Percentiles rank a stretch among this genome's conserved stretches.
Conservation (phyloP, 1,140 invertebrate species). For the Latrodectus geometricus region DNA sequence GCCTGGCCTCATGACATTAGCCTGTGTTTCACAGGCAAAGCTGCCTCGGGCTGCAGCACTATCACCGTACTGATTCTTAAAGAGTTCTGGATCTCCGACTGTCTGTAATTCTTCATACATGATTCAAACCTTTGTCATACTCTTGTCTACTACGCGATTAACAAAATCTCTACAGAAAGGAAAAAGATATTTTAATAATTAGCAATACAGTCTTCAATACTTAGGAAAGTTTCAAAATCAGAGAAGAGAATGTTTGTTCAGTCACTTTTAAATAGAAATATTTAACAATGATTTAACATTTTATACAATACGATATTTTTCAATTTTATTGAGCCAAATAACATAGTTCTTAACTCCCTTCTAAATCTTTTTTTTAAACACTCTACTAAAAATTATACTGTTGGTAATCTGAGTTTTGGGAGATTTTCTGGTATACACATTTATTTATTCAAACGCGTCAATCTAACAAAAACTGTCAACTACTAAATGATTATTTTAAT, state of each 20-base stretch:
- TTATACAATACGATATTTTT: too few species aligned
- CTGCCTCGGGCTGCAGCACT: conserved; percentile 66
- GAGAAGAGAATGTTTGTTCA: too few species aligned
- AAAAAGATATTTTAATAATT: not conserved
- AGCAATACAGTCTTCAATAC: not conserved
- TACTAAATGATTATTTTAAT: too few species aligned
- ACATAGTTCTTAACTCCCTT: too few species aligned
- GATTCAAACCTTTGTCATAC: conserved; percentile 62
- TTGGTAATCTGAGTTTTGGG: too few species aligned
- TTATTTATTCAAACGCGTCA: too few species aligned
- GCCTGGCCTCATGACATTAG: conserved; percentile 69
- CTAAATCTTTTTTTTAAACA: too few species aligned
- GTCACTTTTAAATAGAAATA: not conserved
- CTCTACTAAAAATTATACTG: too few species aligned
- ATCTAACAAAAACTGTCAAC: too few species aligned
- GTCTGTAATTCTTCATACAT: conserved; percentile 66
- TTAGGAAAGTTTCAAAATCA: not conserved
- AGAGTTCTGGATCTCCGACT: conserved; percentile 64
- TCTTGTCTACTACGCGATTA: conserved; percentile 63
- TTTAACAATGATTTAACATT: not conserved
- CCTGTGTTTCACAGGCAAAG: conserved; percentile 71
- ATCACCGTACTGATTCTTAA: conserved; percentile 62
- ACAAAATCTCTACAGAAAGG: conserved; percentile 62
- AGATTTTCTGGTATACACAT: too few species aligned
- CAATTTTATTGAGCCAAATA: too few species aligned